These are phyloP conservation scores for Cantharis flavilabris DNA, from an alignment of 2,888 invertebrate genomes.

Conservation along the genomic window DNA sequence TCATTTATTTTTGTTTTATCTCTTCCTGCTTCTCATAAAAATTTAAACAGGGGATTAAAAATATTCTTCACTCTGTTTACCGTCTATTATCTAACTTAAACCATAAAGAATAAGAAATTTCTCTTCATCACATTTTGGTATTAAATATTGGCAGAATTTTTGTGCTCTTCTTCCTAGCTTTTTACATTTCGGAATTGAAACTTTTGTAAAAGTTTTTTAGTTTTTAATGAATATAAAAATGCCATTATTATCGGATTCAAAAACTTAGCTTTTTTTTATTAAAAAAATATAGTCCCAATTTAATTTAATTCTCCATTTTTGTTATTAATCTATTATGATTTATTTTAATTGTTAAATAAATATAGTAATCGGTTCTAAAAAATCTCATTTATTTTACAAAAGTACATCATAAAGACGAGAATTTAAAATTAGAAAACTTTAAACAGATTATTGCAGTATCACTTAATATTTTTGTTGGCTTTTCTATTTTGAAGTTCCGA, in stretches of 20 bases:
- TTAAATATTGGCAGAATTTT: not conserved
- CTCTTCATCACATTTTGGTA: not conserved
- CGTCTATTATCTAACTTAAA: not conserved
- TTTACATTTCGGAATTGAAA: too few relatives aligned
- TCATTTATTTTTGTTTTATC: slow-evolving; percentile 7
- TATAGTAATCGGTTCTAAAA: not conserved
- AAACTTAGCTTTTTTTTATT: too few relatives aligned
- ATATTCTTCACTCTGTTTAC: not conserved
- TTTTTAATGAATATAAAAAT: too few relatives aligned
- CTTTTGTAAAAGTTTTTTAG: too few relatives aligned
- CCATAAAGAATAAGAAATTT: too few relatives aligned
- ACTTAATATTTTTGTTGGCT: not conserved
- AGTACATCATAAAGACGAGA: not conserved
- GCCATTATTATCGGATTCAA: too few relatives aligned
- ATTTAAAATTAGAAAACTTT: not conserved
- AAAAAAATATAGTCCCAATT: too few relatives aligned
- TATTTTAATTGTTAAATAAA: too few relatives aligned
- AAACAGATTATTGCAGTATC: not conserved
- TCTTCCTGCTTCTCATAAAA: slow-evolving; percentile 5
- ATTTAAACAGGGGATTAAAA: not conserved
- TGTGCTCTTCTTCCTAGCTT: too few relatives aligned
- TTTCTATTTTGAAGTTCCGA: not conserved
- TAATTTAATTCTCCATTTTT: too few relatives aligned
- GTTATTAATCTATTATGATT: too few relatives aligned
- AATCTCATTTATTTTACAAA: not conserved